phyloP scores from a whole-genome alignment of 2,888 invertebrate genomes.

The Andrena bucephala region DNA sequence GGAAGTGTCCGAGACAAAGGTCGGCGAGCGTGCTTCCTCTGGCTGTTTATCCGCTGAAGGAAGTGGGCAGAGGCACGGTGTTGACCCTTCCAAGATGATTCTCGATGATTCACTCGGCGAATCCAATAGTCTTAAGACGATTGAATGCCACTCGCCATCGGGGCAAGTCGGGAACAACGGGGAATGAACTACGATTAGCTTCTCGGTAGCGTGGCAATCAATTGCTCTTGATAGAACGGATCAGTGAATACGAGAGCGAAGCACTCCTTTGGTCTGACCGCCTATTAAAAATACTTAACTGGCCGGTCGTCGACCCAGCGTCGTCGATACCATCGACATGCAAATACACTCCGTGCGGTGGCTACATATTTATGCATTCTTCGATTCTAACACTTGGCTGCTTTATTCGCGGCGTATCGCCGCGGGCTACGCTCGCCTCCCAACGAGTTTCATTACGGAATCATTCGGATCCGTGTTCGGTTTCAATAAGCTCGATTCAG shows the following conservation, averaged over 20 bases:
- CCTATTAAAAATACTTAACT: slow-evolving; percentile 82
- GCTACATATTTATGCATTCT: slow-evolving; percentile 66
- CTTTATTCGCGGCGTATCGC: slow-evolving; percentile 57
- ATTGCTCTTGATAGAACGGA: slow-evolving; percentile 74
- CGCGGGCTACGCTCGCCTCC: slow-evolving; percentile 22
- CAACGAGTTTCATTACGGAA: slow-evolving; percentile 30
- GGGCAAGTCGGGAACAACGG: slow-evolving; percentile 37
- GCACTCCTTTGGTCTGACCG: slow-evolving; percentile 76
- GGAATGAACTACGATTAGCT: slow-evolving; percentile 51
- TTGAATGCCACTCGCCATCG: slow-evolving; percentile 50
- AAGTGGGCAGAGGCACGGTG: slow-evolving; percentile 15
- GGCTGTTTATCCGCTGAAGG: slow-evolving; percentile 7
- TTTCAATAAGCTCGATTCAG: slow-evolving; percentile 11
- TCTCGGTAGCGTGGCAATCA: slow-evolving; percentile 73
- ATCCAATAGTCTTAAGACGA: slow-evolving; percentile 58
- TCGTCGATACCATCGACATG: slow-evolving; percentile 65
- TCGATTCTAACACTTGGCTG: slow-evolving; percentile 53
- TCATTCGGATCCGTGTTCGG: slow-evolving; percentile 8
- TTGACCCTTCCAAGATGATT: slow-evolving; percentile 27
- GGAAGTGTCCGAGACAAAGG: slow-evolving; percentile 1
- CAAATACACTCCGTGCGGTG: slow-evolving; percentile 60
- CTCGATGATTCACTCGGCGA: slow-evolving; percentile 35
- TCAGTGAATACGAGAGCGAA: slow-evolving; percentile 69
- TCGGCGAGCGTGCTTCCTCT: slow-evolving; percentile 22
- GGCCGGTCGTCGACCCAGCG: slow-evolving; percentile 67